Evolutionary conservation across 2,797 vertebrate species (phyloP).

Genomic region (Gallirallus australis): DNA sequence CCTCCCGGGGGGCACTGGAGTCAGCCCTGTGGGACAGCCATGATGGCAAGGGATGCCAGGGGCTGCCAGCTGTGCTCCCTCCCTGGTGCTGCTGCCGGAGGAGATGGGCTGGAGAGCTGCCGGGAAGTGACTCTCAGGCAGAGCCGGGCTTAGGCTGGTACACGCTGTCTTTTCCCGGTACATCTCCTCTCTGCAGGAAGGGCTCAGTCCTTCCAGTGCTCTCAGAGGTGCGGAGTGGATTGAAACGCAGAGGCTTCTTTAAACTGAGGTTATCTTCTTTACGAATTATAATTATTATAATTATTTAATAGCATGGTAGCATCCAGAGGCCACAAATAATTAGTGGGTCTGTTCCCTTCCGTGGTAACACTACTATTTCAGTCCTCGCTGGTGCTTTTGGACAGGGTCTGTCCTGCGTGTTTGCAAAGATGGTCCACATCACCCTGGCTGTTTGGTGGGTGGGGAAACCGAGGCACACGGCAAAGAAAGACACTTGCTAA

Average conservation of each 20-base stretch:
- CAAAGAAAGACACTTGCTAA: background rate
- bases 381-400: background rate
- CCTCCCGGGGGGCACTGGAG: background rate
- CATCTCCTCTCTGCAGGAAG: background rate
- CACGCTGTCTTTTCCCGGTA: fast-evolving
- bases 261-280: slow-evolving; percentile 36
- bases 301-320: slow-evolving; percentile 33
- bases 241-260: background rate
- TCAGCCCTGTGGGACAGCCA: fast-evolving
- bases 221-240: background rate
- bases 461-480: background rate
- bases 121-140: background rate
- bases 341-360: background rate
- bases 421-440: fast-evolving
- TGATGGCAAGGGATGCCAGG: fast-evolving
- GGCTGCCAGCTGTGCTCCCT: background rate
- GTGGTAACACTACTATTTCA: background rate
- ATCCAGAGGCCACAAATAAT: slow-evolving; percentile 41
- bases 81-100: background rate
- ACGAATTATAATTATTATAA: slow-evolving; percentile 24
- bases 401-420: background rate
- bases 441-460: background rate
- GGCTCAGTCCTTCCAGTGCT: background rate
- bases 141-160: background rate
- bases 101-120: background rate